phyloP scores from a whole-genome alignment of 2,797 vertebrate genomes.

The Graptemys geographica region DNA sequence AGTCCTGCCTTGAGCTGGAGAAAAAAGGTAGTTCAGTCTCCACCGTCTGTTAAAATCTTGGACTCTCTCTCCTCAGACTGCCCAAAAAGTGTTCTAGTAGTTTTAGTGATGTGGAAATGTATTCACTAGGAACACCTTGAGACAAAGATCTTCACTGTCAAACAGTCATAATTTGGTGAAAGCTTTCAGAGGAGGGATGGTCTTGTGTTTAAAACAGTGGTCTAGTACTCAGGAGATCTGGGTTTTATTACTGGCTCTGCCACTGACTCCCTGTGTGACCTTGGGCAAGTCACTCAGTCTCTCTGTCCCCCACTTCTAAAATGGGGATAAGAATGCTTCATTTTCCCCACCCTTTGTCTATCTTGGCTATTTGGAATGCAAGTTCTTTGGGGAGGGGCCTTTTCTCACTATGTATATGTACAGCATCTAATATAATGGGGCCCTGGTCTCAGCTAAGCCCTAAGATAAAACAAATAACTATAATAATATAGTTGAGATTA shows the following conservation, averaged over 20 bases:
- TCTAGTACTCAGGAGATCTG: neutral
- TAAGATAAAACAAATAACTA: neutral
- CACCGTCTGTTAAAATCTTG: neutral
- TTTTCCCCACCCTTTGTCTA: neutral
- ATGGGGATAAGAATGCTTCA: neutral
- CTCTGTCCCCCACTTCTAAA: neutral
- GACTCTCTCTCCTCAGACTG: neutral
- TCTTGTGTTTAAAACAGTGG: neutral
- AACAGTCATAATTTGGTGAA: neutral
- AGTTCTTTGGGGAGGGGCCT: neutral
- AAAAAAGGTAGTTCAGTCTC: neutral
- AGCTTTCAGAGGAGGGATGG: neutral
- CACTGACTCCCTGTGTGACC: neutral
- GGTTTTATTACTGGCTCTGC: neutral
- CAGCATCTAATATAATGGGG: neutral
- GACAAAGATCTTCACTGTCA: neutral
- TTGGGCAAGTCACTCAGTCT: neutral
- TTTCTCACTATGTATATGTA: slow-evolving; percentile 29
- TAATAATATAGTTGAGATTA: neutral
- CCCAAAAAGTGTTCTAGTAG: neutral
- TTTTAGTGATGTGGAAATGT: neutral
- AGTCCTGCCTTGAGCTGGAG: neutral
- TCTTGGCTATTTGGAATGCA: neutral
- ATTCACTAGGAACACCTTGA: neutral
- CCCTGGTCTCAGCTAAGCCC: neutral